A percentile compares a stretch with the other conserved stretches of the same genome.
phyloP scores from a whole-genome alignment of 2,797 vertebrate species.

The Diplodus sargus region DNA sequence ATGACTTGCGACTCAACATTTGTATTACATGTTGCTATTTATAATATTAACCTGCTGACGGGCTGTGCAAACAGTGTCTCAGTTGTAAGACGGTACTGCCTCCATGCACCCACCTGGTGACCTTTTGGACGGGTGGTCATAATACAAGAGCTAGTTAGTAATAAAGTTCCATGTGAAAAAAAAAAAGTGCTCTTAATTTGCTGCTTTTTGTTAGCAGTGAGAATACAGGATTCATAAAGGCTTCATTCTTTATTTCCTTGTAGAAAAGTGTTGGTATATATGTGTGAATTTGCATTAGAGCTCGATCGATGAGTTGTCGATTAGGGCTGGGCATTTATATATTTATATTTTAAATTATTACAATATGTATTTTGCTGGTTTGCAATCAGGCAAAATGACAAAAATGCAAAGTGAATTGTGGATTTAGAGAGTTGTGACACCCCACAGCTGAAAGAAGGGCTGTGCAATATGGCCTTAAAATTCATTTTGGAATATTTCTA shows the following conservation, averaged over 20 bases:
- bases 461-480: no score
- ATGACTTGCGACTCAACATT: slow-evolving; percentile 56
- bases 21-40: slow-evolving; percentile 69
- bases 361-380: no score
- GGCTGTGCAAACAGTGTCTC: slow-evolving; percentile 15
- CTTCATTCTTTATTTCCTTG: neutral
- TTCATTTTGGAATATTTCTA: no score
- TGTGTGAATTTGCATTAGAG: neutral
- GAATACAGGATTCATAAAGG: neutral
- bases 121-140: slow-evolving; percentile 21
- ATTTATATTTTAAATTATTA: no score
- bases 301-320: no score
- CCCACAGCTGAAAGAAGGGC: no score
- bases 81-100: neutral
- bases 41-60: slow-evolving; percentile 59
- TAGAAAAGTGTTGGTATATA: neutral
- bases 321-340: no score
- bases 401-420: no score
- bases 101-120: slow-evolving; percentile 6
- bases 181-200: neutral
- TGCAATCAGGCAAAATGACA: no score
- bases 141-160: slow-evolving; percentile 40
- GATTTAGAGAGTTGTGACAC: no score
- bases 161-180: slow-evolving; percentile 55
- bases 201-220: neutral